phyloP scores from a whole-genome alignment of 2,888 invertebrate species.

The Diadegma fenestrale region DNA sequence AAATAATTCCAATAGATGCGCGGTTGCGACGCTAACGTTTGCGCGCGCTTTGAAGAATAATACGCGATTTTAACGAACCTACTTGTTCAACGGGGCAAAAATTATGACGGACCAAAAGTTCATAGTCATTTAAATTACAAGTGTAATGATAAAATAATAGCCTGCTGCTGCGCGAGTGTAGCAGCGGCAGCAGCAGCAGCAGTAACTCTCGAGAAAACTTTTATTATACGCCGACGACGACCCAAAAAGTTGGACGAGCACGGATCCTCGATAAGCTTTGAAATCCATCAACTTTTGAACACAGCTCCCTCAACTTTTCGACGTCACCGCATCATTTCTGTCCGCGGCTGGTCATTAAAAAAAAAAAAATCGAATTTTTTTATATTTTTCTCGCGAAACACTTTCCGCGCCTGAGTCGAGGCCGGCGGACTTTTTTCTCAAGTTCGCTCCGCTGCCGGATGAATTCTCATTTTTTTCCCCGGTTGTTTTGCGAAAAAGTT shows the following conservation, averaged over 20 bases:
- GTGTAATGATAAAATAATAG: constrained; percentile 4
- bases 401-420: constrained; percentile 21
- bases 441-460: constrained; percentile 32
- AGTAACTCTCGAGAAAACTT: not conserved
- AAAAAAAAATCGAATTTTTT: too few relatives aligned
- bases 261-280: constrained; percentile 24
- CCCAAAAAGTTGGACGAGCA: constrained; percentile 15
- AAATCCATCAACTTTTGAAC: constrained; percentile 36
- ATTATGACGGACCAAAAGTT: not conserved
- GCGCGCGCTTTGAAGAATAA: not conserved
- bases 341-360: constrained; percentile 17
- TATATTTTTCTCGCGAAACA: not conserved
- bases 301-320: constrained; percentile 9
- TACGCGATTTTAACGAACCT: not conserved
- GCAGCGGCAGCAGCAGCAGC: too few relatives aligned
- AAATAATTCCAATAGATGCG: not conserved
- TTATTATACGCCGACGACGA: not conserved
- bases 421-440: constrained; percentile 49
- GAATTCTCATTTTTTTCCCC: not conserved
- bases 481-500: not conserved
- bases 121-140: not conserved
- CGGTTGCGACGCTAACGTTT: not conserved
- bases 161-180: not conserved
- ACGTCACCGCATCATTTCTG: not conserved
- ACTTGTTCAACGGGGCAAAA: not conserved